phyloP scores from a whole-genome alignment of 2,888 invertebrate genomes.

The Hoplodrina ambigua region DNA sequence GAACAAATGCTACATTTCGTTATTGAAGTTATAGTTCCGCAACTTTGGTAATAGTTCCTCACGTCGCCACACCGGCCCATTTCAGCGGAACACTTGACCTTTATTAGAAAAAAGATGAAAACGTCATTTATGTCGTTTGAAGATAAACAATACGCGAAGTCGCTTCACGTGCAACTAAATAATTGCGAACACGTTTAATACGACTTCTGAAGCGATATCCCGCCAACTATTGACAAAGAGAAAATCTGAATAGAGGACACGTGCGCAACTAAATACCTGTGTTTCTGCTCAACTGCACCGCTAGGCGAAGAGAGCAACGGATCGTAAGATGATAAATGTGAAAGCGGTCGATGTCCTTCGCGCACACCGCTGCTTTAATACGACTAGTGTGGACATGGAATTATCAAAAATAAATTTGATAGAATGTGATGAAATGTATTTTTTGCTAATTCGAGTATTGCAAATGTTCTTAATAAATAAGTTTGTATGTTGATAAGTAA shows the following conservation, averaged over 20 bases:
- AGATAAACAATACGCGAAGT: neutral
- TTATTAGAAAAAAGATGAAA: constrained; percentile 17
- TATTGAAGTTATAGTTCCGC: neutral
- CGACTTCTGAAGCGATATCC: too few species aligned
- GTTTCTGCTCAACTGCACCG: too few species aligned
- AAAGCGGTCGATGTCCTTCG: neutral
- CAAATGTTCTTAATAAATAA: constrained; percentile 21
- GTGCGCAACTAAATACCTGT: too few species aligned
- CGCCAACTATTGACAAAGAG: neutral
- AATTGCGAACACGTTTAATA: neutral
- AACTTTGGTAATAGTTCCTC: too few species aligned
- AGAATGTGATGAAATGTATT: neutral
- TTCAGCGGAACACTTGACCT: neutral
- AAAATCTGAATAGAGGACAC: neutral
- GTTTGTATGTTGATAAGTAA: constrained; percentile 26
- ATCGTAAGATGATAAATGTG: too few species aligned
- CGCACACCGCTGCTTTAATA: too few species aligned
- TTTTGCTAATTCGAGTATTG: neutral
- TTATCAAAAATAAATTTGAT: neutral
- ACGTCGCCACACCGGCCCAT: neutral
- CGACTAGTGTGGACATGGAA: neutral
- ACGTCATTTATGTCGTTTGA: constrained; percentile 22
- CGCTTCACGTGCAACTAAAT: neutral
- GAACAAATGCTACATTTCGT: too few species aligned
- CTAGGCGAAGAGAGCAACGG: too few species aligned